Base-by-base conservation (phyloP, 1,140 invertebrate genomes). In the Idris sp. region DNA sequence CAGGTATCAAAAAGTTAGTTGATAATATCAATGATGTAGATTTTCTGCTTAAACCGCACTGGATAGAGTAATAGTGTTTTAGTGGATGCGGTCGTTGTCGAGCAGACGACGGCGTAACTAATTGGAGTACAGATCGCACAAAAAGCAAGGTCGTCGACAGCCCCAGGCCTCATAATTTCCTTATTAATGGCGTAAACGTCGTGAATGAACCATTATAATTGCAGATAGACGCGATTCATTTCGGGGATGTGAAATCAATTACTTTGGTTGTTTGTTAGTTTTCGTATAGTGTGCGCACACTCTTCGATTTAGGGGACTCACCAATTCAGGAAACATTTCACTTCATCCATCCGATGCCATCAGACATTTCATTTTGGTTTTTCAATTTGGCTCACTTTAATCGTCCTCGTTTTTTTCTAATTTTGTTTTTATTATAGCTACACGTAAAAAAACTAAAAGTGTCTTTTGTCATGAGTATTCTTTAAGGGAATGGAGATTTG, bases 21-120 rank as follows among this genome's bases (percentile, higher is more conserved):
- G n/a, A n/a, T n/a, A n/a, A n/a, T n/a, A n/a, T n/a, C n/a, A n/a
- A n/a, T n/a, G 53, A 64, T 59, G 59, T 64, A 59, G 59, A 73
- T 54, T 64, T 67, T 46, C 16, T 35, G 40, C 43, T 68, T 58
- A 56, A 68, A 59, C 51, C 56, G 35, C 44, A 58, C 41, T 67
- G 53, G 56, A 68, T 68, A 51, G 48, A 76, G 74, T 67, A 68
- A 74, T 71, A 74, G 72, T 74, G 62, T 61, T 77, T 74, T 65
- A 71, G 53, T 62, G 48, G 72, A 62, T 48, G 68, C 33, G 58
- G 26, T 69, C 44, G 54, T 56, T 56, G 44, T 26, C 44, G 53
- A 53, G 38, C 44, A 44, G 68, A 58, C 59, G 49, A 28, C 68
- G 49, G 58, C 68, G 36, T 73, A 58, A 73, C 59, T 73, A 64